phyloP scores from a whole-genome alignment of 2,113 vertebrate species.

The Pavo muticus region DNA sequence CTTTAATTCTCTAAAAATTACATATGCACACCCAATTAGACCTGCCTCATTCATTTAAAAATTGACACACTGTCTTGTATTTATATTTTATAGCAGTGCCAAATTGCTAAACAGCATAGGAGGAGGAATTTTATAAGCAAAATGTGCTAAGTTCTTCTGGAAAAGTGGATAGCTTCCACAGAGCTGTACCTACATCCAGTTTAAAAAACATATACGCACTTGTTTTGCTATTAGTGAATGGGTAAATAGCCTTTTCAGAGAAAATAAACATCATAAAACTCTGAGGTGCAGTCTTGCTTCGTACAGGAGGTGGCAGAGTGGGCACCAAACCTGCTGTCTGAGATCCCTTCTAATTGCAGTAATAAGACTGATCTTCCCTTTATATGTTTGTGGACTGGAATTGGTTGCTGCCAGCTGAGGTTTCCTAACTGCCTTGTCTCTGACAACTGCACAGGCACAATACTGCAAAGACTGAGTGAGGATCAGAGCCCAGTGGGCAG shows the following conservation, averaged over 20 bases:
- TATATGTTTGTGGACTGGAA: background rate
- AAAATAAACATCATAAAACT: background rate
- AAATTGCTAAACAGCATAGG: background rate
- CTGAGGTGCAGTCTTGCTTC: background rate
- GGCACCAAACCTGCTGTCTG: background rate
- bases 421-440: background rate
- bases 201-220: background rate
- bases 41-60: conserved; percentile 9
- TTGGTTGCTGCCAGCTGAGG: background rate
- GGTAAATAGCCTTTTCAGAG: background rate
- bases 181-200: background rate
- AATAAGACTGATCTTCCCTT: background rate
- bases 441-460: background rate
- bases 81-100: conserved; percentile 6
- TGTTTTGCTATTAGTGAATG: background rate
- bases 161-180: background rate
- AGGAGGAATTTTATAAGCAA: background rate
- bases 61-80: background rate
- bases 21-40: conserved; percentile 15
- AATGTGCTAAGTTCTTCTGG: background rate
- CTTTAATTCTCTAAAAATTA: conserved; percentile 34
- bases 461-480: background rate
- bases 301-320: fast-evolving
- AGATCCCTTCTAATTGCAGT: background rate
- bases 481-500: background rate